Conservation (phyloP, 2,797 vertebrate genomes). For the Onychomys arenicola region DNA sequence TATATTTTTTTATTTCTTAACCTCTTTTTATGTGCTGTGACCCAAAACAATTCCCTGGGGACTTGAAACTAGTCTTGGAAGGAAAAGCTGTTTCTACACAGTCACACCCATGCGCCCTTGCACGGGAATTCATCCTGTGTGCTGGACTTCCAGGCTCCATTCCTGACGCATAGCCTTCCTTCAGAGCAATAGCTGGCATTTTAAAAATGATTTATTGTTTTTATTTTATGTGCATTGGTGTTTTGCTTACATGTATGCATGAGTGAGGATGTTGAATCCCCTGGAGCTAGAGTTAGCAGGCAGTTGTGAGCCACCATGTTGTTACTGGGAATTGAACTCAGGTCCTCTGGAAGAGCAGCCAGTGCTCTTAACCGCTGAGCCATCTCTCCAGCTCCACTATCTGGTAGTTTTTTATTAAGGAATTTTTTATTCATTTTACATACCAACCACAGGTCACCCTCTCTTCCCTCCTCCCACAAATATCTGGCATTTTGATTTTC, state of each 20-base stretch:
- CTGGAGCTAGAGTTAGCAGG: neutral
- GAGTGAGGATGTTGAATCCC: neutral
- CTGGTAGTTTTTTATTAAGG: neutral
- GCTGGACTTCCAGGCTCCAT: neutral
- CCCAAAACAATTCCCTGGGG: neutral
- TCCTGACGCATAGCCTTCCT: neutral
- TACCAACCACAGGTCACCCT: too few species aligned
- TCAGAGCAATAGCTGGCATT: neutral
- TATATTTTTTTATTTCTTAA: constrained; percentile 40
- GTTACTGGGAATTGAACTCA: neutral
- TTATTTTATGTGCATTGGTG: neutral
- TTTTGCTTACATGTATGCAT: neutral
- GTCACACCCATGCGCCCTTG: neutral
- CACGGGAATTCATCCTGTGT: neutral
- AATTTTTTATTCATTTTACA: too few species aligned
- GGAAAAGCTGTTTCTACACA: neutral
- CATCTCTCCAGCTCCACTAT: neutral
- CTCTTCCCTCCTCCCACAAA: neutral
- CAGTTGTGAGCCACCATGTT: neutral
- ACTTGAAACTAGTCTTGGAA: constrained; percentile 17
- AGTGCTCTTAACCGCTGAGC: neutral
- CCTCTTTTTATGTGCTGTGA: constrained; percentile 15
- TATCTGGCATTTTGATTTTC: neutral
- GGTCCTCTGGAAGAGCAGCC: neutral
- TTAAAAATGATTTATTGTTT: neutral